These are phyloP conservation scores for Takifugu ocellatus DNA, from an alignment of 2,797 vertebrate genomes.

Conservation along the genomic window DNA sequence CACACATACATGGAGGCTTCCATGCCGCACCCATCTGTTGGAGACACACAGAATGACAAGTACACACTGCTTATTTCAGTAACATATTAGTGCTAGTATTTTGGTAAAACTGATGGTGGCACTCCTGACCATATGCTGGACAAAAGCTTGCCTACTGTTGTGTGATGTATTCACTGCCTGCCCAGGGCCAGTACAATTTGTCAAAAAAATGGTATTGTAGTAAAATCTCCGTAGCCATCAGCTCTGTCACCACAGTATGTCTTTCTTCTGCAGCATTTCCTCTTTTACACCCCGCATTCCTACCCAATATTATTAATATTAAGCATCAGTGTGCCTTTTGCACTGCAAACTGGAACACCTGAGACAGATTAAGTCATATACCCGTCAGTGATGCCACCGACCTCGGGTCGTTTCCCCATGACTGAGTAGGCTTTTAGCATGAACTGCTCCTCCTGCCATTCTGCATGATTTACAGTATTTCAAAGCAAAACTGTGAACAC, in stretches of 20 bases:
- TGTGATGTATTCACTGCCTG: too few relatives aligned
- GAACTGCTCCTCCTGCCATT: constrained; percentile 4
- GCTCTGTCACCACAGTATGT: neutral
- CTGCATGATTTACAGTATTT: neutral
- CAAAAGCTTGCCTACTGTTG: too few relatives aligned
- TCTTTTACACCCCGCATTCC: neutral
- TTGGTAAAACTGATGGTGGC: neutral
- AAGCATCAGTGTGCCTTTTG: constrained; percentile 3
- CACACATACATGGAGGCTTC: constrained; percentile 55
- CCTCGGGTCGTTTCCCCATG: neutral
- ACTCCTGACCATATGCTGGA: too few relatives aligned
- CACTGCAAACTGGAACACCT: too few relatives aligned
- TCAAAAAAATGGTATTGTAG: neutral
- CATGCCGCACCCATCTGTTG: constrained; percentile 70
- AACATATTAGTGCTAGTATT: neutral
- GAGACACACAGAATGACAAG: constrained; percentile 21
- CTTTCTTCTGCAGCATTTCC: constrained; percentile 5
- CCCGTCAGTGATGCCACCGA: neutral
- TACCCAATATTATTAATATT: constrained; percentile 25
- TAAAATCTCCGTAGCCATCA: neutral
- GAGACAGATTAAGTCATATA: too few relatives aligned
- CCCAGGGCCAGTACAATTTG: neutral
- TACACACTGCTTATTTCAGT: constrained; percentile 1
- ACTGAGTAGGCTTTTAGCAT: constrained; percentile 10
- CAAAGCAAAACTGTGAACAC: constrained; percentile 18